These are phyloP conservation scores for Xiphorhynchus elegans DNA, from an alignment of 2,113 vertebrate species.

Conservation along the genomic window DNA sequence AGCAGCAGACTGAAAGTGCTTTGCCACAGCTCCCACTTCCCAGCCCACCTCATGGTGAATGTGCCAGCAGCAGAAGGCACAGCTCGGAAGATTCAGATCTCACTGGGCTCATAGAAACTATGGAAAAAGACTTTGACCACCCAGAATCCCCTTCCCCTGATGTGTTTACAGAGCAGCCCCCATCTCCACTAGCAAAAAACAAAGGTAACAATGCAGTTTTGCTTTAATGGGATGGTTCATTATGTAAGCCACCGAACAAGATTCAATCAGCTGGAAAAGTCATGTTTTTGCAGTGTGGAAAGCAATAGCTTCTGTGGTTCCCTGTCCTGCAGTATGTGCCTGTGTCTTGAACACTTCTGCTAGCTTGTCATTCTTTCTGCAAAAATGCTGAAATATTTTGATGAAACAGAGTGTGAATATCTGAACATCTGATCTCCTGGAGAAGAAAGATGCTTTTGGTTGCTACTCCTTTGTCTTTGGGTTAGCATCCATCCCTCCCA, in stretches of 20 bases:
- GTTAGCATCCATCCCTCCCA: not conserved
- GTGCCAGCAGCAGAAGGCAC: slow-evolving; percentile 71
- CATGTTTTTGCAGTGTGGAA: not conserved
- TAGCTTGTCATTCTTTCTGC: not conserved
- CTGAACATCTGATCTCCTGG: not conserved
- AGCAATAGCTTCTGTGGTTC: not conserved
- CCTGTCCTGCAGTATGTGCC: not conserved
- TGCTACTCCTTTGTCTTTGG: not conserved
- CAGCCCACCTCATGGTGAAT: slow-evolving; percentile 61
- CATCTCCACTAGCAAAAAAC: slow-evolving; percentile 83
- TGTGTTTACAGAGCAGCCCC: slow-evolving; percentile 85
- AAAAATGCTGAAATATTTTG: not conserved
- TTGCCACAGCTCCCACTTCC: slow-evolving; percentile 51
- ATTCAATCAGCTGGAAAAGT: not conserved
- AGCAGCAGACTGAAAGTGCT: slow-evolving; percentile 70
- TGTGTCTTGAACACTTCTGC: not conserved
- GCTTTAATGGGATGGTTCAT: not conserved
- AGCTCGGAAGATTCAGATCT: slow-evolving; percentile 89
- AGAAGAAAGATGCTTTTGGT: not conserved
- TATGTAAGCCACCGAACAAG: not conserved
- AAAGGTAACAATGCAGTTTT: slow-evolving; percentile 83
- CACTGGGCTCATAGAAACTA: slow-evolving; percentile 89
- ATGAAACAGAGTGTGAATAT: not conserved
- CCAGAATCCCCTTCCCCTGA: slow-evolving; percentile 83
- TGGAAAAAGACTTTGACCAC: slow-evolving; percentile 95